Base-by-base conservation (phyloP, 2,888 invertebrate genomes). In the Drosophila macrospina region DNA sequence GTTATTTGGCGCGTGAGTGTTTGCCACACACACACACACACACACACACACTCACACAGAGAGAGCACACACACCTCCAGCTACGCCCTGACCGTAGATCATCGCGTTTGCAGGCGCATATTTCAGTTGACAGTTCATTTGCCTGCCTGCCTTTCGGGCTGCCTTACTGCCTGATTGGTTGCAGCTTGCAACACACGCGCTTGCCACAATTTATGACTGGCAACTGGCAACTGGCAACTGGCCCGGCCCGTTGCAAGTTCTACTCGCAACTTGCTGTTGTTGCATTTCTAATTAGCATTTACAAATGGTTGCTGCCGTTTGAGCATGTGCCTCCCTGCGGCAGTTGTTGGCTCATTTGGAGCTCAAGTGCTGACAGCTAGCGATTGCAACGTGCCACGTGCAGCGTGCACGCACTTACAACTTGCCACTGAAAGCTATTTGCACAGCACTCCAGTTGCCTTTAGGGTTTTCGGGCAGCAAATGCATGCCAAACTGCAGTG, bases 41-140 rank as follows among this genome's bases (percentile, higher is more conserved):
- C 81, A 73, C 59, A 48, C 32, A 32, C 61, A 7, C 80, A 73
- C 85, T 69, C 60, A 50, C 34, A 20, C 34, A n/a, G n/a, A n/a
- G n/a, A 24, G 24, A 11, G 15, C 20, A 50, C 51, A 44, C 54
- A 80, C 86, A 71, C 70, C 69, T 75, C 50, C 57, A 36, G 60
- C 47, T 65, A 73, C 82, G 86, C 86, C 87, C 66, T 48, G 37
- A 50, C 62, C 76, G 74, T 83, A 84, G 69, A 83, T 86, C 83
- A 84, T 78, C 66, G 30, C 64, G 24, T 13, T 24, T 48, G 50
- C 56, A 42, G 41, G 55, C 73, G 54, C 71, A 78, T 75, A 75
- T 69, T 80, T 67, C 79, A 74, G 84, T 80, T 85, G 88, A 85
- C 84, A 85, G 86, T 85, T 85, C 83, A 85, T 87, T 87, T 87